Evolutionary conservation across 2,797 vertebrate species (phyloP), one percentile per base, ranked within the genome.

Genomic region (Chromis chromis): DNA sequence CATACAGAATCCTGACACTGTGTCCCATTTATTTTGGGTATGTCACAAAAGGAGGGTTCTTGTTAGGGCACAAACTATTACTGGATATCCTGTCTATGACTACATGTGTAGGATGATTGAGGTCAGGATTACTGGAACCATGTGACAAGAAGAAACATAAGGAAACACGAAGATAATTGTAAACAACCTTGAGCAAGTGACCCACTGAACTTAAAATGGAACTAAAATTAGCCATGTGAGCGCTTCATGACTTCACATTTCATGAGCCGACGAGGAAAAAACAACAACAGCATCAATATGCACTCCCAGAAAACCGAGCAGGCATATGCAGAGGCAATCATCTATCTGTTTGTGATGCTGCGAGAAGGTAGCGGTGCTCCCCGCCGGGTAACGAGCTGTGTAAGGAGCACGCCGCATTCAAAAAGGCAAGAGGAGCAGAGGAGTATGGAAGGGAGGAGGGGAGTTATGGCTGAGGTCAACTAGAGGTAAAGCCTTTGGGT

Each of bases 401-500:
- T 82, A 71, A 76, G 44, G 63, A 84, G 57, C 50, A 33, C 4
- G 46, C 36, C 0, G 16, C 75, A 49, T 73, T 86, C 71, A 74
- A 66, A 87, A 53, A 17, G 31, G 62, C 40, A 24, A 53, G 52
- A 79, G 67, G 60, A 75, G 57, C 61, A 46, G 55, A 72, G 10
- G 25, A 78, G 63, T 4, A 6, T 33, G 31, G 65, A 79, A 44
- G 55, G 63, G 65, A 59, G 69, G 44, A 31, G 70, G 73, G 62
- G 82, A 54, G 66, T 27, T 70, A 61, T 78, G 53, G 53, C 64
- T 36, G 85, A 86, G 94, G 92, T 94, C 93, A 94, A 33, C 66
- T 16, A 70, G 88, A 94, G 94, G 92, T 94, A 91, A 94, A 85
- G 86, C 80, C 71, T 81, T 70, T 84, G 85, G 88, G 85, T 84